Percentiles rank a stretch among this genome's conserved stretches.
phyloP scores from a whole-genome alignment of 2,888 invertebrate genomes.

The Agonopterix arenella region DNA sequence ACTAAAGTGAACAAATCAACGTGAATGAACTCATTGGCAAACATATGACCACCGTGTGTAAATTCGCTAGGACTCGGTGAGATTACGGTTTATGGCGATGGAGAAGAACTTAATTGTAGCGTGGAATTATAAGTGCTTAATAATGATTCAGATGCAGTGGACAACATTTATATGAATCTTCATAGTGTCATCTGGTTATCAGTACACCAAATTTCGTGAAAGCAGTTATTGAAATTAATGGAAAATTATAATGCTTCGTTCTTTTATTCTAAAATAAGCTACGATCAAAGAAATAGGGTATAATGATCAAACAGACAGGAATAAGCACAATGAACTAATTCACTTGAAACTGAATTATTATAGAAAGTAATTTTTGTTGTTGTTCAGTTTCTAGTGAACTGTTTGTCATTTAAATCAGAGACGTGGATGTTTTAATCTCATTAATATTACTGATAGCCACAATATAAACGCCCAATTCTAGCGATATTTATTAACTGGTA shows the following conservation, averaged over 20 bases:
- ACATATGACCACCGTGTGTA: conserved; percentile 77
- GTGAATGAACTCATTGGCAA: conserved; percentile 63
- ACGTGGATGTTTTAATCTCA: conserved; percentile 37
- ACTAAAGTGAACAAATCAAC: conserved; percentile 66
- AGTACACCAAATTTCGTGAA: too few relatives aligned
- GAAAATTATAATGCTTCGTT: background rate
- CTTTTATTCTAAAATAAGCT: background rate
- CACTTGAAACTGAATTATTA: conserved; percentile 20
- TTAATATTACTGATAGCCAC: conserved; percentile 3
- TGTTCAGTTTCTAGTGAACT: conserved; percentile 21
- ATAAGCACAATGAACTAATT: conserved; percentile 13
- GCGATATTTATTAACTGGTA: background rate
- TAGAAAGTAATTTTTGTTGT: background rate
- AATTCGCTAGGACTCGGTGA: conserved; percentile 69
- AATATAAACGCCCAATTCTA: conserved; percentile 2
- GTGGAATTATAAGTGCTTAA: conserved; percentile 23
- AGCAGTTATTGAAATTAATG: too few relatives aligned
- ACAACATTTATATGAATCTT: background rate
- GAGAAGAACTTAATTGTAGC: conserved; percentile 31
- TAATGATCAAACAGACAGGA: background rate
- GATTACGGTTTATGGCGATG: conserved; percentile 28
- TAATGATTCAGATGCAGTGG: conserved; percentile 24
- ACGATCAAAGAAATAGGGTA: background rate
- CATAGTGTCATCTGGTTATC: too few relatives aligned
- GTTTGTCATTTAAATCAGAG: conserved; percentile 24